A percentile compares a stretch with the other conserved stretches of the same genome.
These are phyloP conservation scores for Amphimedon queenslandica DNA, from an alignment of 37 sponge, comb jelly and placozoan species.

Conservation along the genomic window DNA sequence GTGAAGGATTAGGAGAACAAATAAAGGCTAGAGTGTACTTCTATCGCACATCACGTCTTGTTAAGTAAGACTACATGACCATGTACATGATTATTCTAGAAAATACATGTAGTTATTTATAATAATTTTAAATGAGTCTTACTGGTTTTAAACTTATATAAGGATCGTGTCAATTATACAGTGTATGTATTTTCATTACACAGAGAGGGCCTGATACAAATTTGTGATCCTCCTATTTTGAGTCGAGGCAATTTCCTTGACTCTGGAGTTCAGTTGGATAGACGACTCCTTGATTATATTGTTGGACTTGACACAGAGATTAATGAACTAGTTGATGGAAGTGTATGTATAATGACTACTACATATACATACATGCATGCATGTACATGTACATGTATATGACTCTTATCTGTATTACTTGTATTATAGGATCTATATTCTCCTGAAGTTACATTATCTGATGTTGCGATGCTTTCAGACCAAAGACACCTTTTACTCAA, in stretches of 20 bases:
- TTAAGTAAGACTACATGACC: constrained; percentile 10
- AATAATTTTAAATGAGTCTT: too few species aligned
- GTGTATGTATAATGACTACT: constrained; percentile 7
- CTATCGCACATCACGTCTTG: constrained; percentile 66
- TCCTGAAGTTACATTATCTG: constrained; percentile 39
- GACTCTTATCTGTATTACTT: background rate
- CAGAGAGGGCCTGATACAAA: constrained; percentile 47
- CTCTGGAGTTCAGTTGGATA: constrained; percentile 51
- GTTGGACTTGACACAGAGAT: constrained; percentile 77
- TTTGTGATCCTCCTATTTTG: constrained; percentile 50
- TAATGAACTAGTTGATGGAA: constrained; percentile 74
- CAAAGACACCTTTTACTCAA: constrained; percentile 38
- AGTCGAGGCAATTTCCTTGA: constrained; percentile 56
- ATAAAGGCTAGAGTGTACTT: constrained; percentile 56
- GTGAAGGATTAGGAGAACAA: constrained; percentile 57
- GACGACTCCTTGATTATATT: constrained; percentile 69
- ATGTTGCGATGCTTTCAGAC: constrained; percentile 58
- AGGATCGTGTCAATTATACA: too few species aligned
- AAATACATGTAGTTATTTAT: too few species aligned
- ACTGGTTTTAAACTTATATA: too few species aligned
- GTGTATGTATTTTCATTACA: background rate
- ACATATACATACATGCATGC: background rate
- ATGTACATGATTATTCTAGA: too few species aligned
- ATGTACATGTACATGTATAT: background rate
- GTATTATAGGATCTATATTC: constrained; percentile 49